Percentiles rank a stretch among this genome's conserved stretches.
Evolutionary conservation across 2,113 vertebrate species (phyloP).

Genomic region (Barnardius zonarius): DNA sequence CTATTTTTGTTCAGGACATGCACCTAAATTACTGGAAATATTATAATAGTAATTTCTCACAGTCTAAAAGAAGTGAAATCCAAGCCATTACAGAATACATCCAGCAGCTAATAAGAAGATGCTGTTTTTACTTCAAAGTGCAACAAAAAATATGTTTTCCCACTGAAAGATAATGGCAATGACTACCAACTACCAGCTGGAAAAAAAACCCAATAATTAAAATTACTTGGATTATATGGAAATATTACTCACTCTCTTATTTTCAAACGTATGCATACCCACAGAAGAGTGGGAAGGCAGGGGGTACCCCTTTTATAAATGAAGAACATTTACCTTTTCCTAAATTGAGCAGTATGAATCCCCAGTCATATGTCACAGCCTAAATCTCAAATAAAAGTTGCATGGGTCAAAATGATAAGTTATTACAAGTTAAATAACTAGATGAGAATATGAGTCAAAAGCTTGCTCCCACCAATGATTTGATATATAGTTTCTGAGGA

Average conservation of each 20-base stretch:
- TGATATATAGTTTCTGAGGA: background rate
- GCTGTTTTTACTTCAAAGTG: background rate
- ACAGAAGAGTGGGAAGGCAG: background rate
- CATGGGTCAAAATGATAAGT: background rate
- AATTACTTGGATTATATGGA: background rate
- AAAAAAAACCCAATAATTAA: background rate
- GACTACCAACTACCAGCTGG: background rate
- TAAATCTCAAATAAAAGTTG: slow-evolving; percentile 22
- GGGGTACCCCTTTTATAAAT: background rate
- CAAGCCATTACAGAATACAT: background rate
- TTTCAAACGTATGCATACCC: background rate
- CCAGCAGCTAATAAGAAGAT: background rate
- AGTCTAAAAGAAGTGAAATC: slow-evolving; percentile 10
- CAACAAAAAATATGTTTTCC: background rate
- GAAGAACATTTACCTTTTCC: background rate
- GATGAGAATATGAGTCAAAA: slow-evolving; percentile 44
- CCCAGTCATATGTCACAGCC: background rate
- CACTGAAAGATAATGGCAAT: background rate
- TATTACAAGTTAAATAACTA: slow-evolving; percentile 39
- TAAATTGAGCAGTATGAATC: background rate
- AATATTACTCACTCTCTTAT: background rate
- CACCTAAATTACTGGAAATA: slow-evolving; percentile 12
- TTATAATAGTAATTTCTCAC: background rate
- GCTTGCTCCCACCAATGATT: background rate
- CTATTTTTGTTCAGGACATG: background rate